Conservation (phyloP, 2,797 vertebrate species). For the Cynodonichthys magdalenae region DNA sequence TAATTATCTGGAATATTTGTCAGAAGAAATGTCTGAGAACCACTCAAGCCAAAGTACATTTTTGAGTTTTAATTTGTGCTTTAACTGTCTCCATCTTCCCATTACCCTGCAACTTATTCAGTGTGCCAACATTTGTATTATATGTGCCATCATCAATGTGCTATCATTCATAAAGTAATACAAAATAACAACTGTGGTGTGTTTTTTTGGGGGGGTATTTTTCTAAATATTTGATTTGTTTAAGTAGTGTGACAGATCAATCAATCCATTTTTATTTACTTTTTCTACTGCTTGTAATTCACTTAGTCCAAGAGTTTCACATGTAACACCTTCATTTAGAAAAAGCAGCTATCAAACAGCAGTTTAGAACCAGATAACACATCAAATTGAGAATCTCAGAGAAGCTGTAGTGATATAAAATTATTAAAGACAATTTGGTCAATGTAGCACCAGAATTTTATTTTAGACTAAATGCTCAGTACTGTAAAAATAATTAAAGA, state of each 20-base stretch:
- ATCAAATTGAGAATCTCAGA: conserved; percentile 10
- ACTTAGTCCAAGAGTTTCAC: conserved; percentile 44
- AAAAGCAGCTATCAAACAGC: conserved; percentile 32
- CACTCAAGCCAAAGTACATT: background rate
- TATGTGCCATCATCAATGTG: background rate
- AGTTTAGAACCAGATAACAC: conserved; percentile 34
- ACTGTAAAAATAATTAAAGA: conserved; percentile 12
- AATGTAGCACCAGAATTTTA: conserved; percentile 16
- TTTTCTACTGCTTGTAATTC: conserved; percentile 27
- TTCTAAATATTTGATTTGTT: background rate
- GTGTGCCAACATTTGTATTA: background rate
- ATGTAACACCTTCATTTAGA: conserved; percentile 40
- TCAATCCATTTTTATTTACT: background rate
- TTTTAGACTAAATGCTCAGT: conserved; percentile 13
- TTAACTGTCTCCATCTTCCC: background rate
- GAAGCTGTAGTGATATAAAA: conserved; percentile 28
- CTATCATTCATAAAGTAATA: background rate
- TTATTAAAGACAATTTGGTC: conserved; percentile 31
- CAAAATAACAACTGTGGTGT: fast-evolving
- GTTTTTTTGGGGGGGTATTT: too few relatives aligned
- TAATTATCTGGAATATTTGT: background rate
- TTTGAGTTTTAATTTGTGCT: background rate
- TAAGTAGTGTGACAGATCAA: background rate
- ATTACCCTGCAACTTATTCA: background rate
- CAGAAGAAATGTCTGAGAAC: background rate